Base-by-base conservation (phyloP, 2,113 vertebrate species). In the Chionomys nivalis region DNA sequence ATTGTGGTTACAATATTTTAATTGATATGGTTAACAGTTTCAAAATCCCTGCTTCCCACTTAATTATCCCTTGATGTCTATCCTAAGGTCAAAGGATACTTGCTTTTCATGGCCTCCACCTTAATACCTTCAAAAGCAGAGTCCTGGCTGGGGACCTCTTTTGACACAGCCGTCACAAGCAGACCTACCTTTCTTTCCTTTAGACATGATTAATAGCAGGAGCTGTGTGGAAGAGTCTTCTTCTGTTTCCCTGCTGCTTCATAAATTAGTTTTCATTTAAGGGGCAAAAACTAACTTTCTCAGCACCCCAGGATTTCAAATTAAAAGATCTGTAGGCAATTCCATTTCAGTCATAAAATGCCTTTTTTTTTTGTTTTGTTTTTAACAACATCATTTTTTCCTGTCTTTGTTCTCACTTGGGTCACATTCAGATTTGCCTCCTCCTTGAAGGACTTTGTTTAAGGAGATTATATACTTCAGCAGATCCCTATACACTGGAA, bases 211-310 rank as follows among this genome's bases (percentile, higher is more conserved):
- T 91, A 93, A 86, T 68, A 79, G 61, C n/a, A 58, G 87, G 21
- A 39, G 5, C n/a, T 73, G 52, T 96, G 94, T 93, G 11, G 36
- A 89, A 89, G 47, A 75, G 58, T 21, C 19, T 21, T 58, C 61
- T 68, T 42, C 61, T 33, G 36, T 93, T 83, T 88, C 21, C 94
- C 75, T 93, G 47, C 70, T 94, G 87, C 47, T 96, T 88, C 76
- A 65, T 89, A 93, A 94, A 87, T 92, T 87, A 66, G n/a, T 49
- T 92, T 65, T 93, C 78, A 55, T 85, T 91, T 78, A 65, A 81
- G 70, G 76, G 19, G 14, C 55, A 96, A 70, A 87, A 95, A 65
- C 28, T 33, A 90, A 83, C 24, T 83, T 96, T 85, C 36, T 73
- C 36, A 91, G 5, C 61, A 61, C 82, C 17, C 36, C 31, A 73